Evolutionary conservation across 1,140 invertebrate genomes (phyloP), one percentile per base, ranked within the genome.

Genomic region (Triops cancriformis): DNA sequence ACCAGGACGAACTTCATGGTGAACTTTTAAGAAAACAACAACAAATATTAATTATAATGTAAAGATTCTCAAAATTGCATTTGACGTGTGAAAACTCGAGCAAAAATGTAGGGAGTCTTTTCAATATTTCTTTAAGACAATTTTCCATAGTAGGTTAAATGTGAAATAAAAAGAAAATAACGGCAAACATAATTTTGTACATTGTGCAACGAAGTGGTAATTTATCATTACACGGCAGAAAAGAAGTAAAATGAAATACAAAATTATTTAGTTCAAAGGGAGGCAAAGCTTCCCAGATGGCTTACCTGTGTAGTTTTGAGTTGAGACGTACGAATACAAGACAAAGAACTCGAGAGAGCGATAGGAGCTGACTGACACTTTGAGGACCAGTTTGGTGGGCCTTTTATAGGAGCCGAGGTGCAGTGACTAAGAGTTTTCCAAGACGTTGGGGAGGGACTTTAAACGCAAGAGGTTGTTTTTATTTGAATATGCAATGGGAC

Each of bases 1-100:
- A 72, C 73, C 26, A 78, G 26, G 37, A 78, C 26, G 72, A 78
- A n/a, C 74, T 78, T 78, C 77, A 78, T 78, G n/a, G 18, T 64
- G 51, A 64, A 23, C 51, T 64, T n/a, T n/a, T n/a, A n/a, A 23
- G 51, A 64, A 64, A 64, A 64, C 10, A 64, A 6, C 10, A 64
- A 64, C 45, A 64, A 11, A 45, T 18, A 64, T 64, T 18, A 10
- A 18, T 23, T 64, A 14, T n/a, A 64, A 64, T 64, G 6, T 64
- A n/a, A 7, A 23, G 18, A n/a, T 18, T 64, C 23, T 18, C 14
- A 14, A 6, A 37, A n/a, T n/a, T n/a, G n/a, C n/a, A n/a, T n/a
- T n/a, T n/a, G n/a, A n/a, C n/a, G n/a, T n/a, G n/a, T n/a, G n/a
- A n/a, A n/a, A n/a, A n/a, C n/a, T n/a, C n/a, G n/a, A n/a, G n/a